A percentile compares a stretch with the other conserved stretches of the same genome.
Evolutionary conservation across 1,140 invertebrate genomes (phyloP).

Genomic region (Pogonomyrmex barbatus): DNA sequence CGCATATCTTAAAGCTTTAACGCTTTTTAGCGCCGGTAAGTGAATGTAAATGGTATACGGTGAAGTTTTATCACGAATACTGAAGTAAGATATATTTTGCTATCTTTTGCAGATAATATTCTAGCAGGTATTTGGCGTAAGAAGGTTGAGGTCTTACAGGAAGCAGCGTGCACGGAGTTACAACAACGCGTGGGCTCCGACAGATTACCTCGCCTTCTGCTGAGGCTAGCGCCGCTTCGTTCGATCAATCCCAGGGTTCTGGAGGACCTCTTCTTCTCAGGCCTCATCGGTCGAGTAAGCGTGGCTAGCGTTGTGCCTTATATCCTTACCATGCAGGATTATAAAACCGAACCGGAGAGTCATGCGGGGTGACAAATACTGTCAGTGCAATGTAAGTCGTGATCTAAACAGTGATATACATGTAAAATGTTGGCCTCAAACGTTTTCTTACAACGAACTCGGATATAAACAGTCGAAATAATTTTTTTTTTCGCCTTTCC

Average conservation of each 20-base stretch:
- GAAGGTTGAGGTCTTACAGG: conserved; percentile 90
- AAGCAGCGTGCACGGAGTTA: conserved; percentile 91
- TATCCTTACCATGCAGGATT: conserved; percentile 92
- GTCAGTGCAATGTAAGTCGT: conserved; percentile 76
- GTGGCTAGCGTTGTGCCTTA: conserved; percentile 97
- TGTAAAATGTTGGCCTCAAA: conserved; percentile 63
- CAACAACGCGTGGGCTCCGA: conserved; percentile 88
- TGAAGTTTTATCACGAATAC: not conserved
- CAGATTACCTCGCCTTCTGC: conserved; percentile 89
- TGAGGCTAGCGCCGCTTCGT: conserved; percentile 92
- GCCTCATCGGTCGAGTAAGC: conserved; percentile 96
- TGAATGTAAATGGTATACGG: not conserved
- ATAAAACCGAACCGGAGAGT: conserved; percentile 84
- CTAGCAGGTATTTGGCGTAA: conserved; percentile 83
- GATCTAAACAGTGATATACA: conserved; percentile 65
- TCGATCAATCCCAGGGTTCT: conserved; percentile 92
- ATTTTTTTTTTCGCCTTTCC: conserved; percentile 56
- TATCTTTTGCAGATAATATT: conserved; percentile 81
- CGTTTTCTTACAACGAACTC: conserved; percentile 65
- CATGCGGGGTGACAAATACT: conserved; percentile 83
- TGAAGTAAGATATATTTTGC: conserved; percentile 12
- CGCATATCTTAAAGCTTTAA: conserved; percentile 95
- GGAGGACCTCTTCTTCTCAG: conserved; percentile 97
- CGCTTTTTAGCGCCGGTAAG: conserved; percentile 91
- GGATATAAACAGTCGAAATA: conserved; percentile 37